Percentiles rank a stretch among this genome's conserved stretches.
Evolutionary conservation across 2,113 vertebrate genomes (phyloP).

Genomic region (Neolamprologus variostigma): DNA sequence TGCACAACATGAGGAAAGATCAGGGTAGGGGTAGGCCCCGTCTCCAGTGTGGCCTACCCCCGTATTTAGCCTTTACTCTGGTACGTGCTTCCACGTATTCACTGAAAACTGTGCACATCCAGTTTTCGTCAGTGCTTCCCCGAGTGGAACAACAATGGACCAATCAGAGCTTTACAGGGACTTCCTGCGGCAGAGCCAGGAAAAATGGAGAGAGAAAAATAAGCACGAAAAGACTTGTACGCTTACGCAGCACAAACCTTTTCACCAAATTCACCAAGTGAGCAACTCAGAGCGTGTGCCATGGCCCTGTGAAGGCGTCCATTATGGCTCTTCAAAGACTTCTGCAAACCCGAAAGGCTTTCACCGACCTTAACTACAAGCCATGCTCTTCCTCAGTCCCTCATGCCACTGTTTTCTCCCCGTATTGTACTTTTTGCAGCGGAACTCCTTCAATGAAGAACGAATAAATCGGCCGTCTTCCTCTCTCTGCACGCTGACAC

Average conservation of each 20-base stretch:
- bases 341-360: not conserved
- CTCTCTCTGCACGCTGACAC: not conserved
- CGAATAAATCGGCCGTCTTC: not conserved
- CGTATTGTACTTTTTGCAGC: not conserved
- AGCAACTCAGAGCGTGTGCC: not conserved
- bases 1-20: not conserved
- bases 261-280: not conserved
- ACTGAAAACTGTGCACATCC: not conserved
- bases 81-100: not conserved
- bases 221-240: not conserved
- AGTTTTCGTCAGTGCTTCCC: not conserved
- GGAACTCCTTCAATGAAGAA: not conserved
- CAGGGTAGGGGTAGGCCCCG: fast-evolving
- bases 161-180: not conserved
- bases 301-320: not conserved
- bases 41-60: not conserved
- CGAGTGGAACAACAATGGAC: not conserved
- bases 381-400: not conserved
- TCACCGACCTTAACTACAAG: not conserved
- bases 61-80: not conserved
- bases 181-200: not conserved
- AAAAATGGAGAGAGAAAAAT: not conserved
- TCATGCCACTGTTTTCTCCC: not conserved
- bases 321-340: not conserved
- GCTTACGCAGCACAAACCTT: not conserved